Conservation (phyloP, 2,113 vertebrate species). For the Percina caprodes region DNA sequence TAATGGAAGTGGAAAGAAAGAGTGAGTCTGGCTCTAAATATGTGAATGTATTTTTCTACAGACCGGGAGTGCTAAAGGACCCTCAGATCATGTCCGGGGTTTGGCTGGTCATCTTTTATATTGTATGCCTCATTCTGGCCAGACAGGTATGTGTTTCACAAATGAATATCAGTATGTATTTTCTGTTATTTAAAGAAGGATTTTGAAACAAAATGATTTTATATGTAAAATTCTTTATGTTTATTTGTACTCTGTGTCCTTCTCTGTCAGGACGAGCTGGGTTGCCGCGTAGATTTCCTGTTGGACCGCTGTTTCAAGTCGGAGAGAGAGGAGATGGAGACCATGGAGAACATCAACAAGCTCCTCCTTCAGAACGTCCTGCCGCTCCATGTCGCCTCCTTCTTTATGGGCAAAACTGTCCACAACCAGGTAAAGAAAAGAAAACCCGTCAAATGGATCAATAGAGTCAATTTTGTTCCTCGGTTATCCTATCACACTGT, state of each 20-base stretch:
- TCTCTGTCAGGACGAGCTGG: conserved; percentile 87
- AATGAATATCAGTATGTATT: neutral
- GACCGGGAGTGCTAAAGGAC: conserved; percentile 90
- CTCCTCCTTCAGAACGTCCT: conserved; percentile 92
- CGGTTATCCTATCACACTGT: neutral
- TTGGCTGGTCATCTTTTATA: conserved; percentile 90
- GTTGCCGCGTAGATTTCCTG: conserved; percentile 90
- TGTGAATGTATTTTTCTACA: conserved; percentile 59
- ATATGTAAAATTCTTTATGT: neutral
- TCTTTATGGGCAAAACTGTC: conserved; percentile 89
- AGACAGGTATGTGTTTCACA: conserved; percentile 84
- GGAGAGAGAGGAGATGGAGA: conserved; percentile 90
- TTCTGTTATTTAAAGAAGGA: neutral
- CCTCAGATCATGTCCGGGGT: conserved; percentile 90
- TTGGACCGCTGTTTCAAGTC: conserved; percentile 87
- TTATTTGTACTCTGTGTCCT: neutral
- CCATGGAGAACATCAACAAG: conserved; percentile 90
- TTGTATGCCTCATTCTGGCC: conserved; percentile 86
- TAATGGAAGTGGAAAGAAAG: neutral
- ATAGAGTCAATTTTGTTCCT: no score
- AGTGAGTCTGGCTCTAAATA: neutral
- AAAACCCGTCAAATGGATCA: no score
- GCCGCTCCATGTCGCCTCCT: conserved; percentile 87
- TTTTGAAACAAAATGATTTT: neutral
- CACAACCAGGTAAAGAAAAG: conserved; percentile 85